A percentile compares a stretch with the other conserved stretches of the same genome.
phyloP scores from a whole-genome alignment of 1,140 invertebrate genomes.

The Brachionus calyciflorus region DNA sequence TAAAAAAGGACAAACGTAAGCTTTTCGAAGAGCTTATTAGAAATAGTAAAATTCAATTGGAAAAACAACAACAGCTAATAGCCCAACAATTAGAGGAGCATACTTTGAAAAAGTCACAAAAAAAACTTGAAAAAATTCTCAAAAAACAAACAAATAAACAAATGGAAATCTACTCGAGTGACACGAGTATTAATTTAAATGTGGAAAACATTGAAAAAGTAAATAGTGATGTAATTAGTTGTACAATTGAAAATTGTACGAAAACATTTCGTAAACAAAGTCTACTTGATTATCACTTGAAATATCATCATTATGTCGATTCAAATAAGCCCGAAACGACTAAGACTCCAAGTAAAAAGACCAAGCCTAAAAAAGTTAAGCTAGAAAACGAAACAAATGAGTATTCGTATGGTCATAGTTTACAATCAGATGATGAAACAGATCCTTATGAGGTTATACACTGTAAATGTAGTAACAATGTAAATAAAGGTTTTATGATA shows the following conservation, averaged over 20 bases:
- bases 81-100: slow-evolving; percentile 24
- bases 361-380: background rate
- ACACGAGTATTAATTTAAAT: background rate
- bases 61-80: background rate
- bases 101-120: slow-evolving; percentile 12
- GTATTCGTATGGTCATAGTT: background rate
- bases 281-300: slow-evolving; percentile 32
- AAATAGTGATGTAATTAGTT: background rate
- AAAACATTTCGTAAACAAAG: slow-evolving; percentile 44
- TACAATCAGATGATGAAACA: slow-evolving; percentile 6
- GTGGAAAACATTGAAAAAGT: background rate
- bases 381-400: background rate
- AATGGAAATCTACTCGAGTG: background rate
- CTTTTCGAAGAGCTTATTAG: background rate
- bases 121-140: slow-evolving; percentile 13
- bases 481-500: slow-evolving; percentile 43
- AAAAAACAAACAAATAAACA: background rate
- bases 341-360: background rate
- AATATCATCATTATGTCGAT: slow-evolving; percentile 32
- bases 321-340: background rate
- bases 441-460: slow-evolving; percentile 44
- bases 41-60: background rate
- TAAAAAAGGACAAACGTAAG: slow-evolving; percentile 15
- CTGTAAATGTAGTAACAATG: slow-evolving; percentile 14
- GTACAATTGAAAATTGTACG: slow-evolving; percentile 9